Evolutionary conservation across 2,113 vertebrate genomes (phyloP).

Genomic region (Melospiza melodia): DNA sequence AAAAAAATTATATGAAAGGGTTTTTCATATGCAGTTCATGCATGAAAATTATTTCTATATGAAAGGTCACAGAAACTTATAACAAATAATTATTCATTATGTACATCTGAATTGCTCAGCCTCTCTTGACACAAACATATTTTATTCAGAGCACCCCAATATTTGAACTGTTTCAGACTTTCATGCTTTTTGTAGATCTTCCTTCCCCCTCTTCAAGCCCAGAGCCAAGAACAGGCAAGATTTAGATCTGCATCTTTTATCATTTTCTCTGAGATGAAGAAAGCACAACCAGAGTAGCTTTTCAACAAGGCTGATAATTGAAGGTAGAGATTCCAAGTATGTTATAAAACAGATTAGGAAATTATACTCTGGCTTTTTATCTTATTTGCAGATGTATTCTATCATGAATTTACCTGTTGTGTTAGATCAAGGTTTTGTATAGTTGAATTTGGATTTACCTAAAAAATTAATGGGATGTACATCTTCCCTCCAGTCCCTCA

Average conservation of each 20-base stretch:
- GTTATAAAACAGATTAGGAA: background rate
- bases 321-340: background rate
- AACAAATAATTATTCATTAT: background rate
- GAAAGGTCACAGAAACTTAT: background rate
- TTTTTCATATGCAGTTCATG: background rate
- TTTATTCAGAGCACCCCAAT: background rate
- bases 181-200: background rate
- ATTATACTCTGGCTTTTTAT: background rate
- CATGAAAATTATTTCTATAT: background rate
- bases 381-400: background rate
- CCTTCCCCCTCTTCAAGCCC: background rate
- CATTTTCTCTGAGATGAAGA: fast-evolving
- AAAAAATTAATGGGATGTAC: background rate
- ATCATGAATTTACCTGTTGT: background rate
- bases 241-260: background rate
- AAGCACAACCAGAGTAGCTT: background rate
- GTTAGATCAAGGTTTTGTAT: background rate
- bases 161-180: background rate
- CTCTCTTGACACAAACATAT: background rate
- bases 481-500: background rate
- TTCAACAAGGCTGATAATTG: background rate
- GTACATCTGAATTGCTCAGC: background rate
- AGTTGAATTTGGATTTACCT: background rate
- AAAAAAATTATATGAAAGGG: background rate
- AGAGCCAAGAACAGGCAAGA: background rate